Conservation (phyloP, 1,140 invertebrate species). For the Atta colombica region DNA sequence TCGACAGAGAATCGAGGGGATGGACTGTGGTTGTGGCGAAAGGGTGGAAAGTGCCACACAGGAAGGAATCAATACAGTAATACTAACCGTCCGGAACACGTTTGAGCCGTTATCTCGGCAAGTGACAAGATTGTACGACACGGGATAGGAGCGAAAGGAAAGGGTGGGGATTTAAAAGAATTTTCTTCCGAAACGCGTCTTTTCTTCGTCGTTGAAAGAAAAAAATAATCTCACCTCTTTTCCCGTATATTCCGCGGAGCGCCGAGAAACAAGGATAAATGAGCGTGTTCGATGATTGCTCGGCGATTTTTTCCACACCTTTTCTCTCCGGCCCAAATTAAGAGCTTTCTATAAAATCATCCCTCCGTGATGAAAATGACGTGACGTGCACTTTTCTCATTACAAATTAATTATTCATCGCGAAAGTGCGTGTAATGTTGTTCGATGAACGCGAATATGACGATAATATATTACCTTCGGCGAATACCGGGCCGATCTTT, state of each 20-base stretch:
- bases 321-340: conserved; percentile 11
- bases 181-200: background rate
- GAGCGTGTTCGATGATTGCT: conserved; percentile 16
- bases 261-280: conserved; percentile 8
- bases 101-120: conserved; percentile 63
- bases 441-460: background rate
- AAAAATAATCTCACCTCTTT: conserved; percentile 35
- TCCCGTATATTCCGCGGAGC: background rate
- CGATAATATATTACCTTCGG: conserved; percentile 1
- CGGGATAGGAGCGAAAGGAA: background rate
- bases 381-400: conserved; percentile 40
- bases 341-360: background rate
- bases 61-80: conserved; percentile 74
- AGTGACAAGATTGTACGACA: conserved; percentile 55
- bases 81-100: conserved; percentile 76
- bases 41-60: conserved; percentile 64
- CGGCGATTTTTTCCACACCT: background rate
- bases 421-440: conserved; percentile 10
- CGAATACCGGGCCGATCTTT: background rate
- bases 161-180: conserved; percentile 12
- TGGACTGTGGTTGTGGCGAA: conserved; percentile 37
- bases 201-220: conserved; percentile 4
- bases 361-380: background rate
- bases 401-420: conserved; percentile 31
- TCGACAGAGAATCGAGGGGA: conserved; percentile 26